phyloP scores from a whole-genome alignment of 2,888 invertebrate species.

The Macrophya annulata region DNA sequence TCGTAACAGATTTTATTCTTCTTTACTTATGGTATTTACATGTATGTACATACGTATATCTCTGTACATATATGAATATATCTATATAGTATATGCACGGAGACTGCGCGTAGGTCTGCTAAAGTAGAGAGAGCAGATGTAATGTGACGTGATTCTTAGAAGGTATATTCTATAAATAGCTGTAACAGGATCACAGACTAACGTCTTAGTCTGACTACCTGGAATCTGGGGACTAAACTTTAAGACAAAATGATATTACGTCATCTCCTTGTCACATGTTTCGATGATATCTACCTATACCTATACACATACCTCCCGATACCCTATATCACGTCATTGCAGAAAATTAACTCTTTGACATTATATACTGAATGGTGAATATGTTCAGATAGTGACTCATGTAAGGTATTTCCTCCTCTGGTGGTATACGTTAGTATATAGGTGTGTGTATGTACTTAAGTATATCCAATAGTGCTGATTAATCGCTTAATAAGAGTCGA shows the following conservation, averaged over 20 bases:
- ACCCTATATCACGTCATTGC: neutral
- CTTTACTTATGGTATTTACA: neutral
- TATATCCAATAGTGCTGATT: neutral
- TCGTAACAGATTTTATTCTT: neutral
- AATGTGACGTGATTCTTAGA: constrained; percentile 49
- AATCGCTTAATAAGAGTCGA: neutral
- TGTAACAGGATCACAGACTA: constrained; percentile 48
- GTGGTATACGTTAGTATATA: too few species aligned
- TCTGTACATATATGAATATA: neutral
- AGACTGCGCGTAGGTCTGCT: neutral
- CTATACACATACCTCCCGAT: neutral
- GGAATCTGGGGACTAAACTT: constrained; percentile 36
- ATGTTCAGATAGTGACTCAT: neutral
- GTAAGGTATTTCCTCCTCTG: neutral
- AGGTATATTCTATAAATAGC: constrained; percentile 53
- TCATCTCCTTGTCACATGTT: constrained; percentile 41
- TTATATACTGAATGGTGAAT: neutral
- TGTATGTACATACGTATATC: neutral
- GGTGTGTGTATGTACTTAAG: neutral
- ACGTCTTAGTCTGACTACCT: constrained; percentile 42
- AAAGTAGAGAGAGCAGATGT: constrained; percentile 22
- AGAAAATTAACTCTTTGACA: neutral
- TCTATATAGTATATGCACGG: neutral
- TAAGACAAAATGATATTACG: constrained; percentile 27
- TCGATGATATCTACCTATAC: neutral